These are phyloP conservation scores for Coreoperca whiteheadi DNA, from an alignment of 2,113 vertebrate genomes.

Conservation along the genomic window DNA sequence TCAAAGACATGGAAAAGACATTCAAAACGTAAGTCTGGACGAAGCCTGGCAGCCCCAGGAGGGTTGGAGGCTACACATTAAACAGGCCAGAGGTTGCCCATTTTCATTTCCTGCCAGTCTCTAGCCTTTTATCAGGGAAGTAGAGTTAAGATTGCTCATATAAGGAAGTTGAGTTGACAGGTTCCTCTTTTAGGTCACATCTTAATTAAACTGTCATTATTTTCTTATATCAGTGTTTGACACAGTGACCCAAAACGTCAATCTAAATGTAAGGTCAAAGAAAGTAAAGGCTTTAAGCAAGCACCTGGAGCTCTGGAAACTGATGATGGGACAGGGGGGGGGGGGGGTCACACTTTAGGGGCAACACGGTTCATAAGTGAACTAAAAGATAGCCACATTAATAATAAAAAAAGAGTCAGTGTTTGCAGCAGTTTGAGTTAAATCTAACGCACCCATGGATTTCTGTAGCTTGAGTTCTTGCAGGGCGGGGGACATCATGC, in stretches of 20 bases:
- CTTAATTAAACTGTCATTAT: not conserved
- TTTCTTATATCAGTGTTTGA: not conserved
- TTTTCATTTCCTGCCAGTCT: not conserved
- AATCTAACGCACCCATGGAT: not conserved
- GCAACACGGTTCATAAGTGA: not conserved
- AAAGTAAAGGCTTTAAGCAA: not conserved
- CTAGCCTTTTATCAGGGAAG: not conserved
- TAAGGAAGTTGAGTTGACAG: constrained; percentile 25
- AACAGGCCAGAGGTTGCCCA: not conserved
- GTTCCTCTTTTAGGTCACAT: not conserved
- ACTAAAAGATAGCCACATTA: not conserved
- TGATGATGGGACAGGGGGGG: not conserved
- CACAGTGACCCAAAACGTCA: not conserved
- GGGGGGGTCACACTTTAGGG: not conserved
- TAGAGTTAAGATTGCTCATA: not conserved
- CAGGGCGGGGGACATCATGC: constrained; percentile 28
- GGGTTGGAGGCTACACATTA: not conserved
- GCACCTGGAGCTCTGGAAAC: too few species aligned
- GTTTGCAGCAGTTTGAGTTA: not conserved
- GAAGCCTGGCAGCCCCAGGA: not conserved
- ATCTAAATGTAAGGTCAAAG: not conserved
- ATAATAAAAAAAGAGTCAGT: not conserved
- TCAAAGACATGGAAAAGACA: constrained; percentile 96
- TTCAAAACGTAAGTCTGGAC: constrained; percentile 88
- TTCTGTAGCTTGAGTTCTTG: not conserved